A percentile compares a stretch with the other conserved stretches of the same genome.
These are phyloP conservation scores for Eristalinus sepulchralis DNA, from an alignment of 2,888 invertebrate species.

Conservation along the genomic window DNA sequence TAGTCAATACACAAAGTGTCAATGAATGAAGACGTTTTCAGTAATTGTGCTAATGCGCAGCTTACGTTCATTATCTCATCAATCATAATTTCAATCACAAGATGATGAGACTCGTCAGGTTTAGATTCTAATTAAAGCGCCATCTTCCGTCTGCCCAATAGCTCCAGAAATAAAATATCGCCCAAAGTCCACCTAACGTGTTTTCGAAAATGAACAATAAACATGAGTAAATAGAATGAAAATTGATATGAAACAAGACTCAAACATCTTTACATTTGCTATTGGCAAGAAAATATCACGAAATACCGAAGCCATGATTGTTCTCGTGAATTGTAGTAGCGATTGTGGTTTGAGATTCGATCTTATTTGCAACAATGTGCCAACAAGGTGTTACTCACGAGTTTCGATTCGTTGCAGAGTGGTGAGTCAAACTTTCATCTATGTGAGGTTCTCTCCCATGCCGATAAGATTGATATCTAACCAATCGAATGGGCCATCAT, in stretches of 20 bases:
- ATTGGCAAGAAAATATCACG: neutral
- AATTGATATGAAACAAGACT: neutral
- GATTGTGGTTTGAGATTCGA: neutral
- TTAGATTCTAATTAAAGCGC: neutral
- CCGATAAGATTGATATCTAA: slow-evolving; percentile 34
- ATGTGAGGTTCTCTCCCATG: slow-evolving; percentile 10
- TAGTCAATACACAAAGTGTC: neutral
- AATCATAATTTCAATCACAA: neutral
- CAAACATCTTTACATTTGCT: neutral
- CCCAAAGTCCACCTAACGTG: neutral
- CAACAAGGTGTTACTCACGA: slow-evolving; percentile 4
- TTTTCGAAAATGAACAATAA: neutral
- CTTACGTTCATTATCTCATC: neutral
- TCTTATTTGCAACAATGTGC: slow-evolving; percentile 1
- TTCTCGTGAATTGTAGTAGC: neutral
- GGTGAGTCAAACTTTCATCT: slow-evolving; percentile 1
- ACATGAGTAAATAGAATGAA: neutral
- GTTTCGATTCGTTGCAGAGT: neutral
- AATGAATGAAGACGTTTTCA: neutral
- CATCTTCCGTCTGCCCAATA: neutral
- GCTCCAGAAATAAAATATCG: neutral
- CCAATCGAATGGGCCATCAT: neutral
- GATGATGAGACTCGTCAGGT: neutral
- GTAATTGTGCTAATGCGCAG: neutral
- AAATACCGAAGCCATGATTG: neutral